These are phyloP conservation scores for Pristiophorus japonicus DNA, from an alignment of 2,113 vertebrate genomes.

Conservation along the genomic window DNA sequence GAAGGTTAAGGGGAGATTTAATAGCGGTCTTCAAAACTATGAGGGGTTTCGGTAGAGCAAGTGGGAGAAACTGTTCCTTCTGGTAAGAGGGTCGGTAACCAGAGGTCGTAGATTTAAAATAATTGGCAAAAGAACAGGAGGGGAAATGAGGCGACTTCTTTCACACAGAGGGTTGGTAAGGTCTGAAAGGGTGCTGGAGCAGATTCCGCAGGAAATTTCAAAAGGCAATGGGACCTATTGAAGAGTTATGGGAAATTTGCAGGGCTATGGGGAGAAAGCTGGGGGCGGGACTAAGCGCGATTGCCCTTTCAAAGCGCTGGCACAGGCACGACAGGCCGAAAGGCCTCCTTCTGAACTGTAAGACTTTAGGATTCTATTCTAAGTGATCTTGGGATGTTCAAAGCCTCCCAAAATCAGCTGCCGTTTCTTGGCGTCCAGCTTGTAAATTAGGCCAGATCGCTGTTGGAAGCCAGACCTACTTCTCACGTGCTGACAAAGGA, in stretches of 20 bases:
- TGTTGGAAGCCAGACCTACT: no score
- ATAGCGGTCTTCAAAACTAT: background rate
- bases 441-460: background rate
- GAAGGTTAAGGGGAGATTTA: background rate
- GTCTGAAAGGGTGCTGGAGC: background rate
- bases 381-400: background rate
- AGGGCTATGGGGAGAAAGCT: background rate
- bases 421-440: background rate
- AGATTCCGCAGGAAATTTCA: background rate
- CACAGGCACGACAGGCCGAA: background rate
- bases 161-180: background rate
- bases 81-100: background rate
- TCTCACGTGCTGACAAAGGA: no score
- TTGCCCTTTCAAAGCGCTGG: background rate
- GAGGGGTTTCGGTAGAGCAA: background rate
- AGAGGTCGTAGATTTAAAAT: background rate
- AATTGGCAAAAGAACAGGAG: background rate
- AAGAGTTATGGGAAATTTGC: background rate
- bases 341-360: background rate
- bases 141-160: background rate
- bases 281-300: background rate
- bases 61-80: background rate
- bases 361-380: background rate
- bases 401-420: background rate
- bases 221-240: background rate